Conservation (phyloP, 1,140 invertebrate genomes). For the Temnothorax nylanderi region DNA sequence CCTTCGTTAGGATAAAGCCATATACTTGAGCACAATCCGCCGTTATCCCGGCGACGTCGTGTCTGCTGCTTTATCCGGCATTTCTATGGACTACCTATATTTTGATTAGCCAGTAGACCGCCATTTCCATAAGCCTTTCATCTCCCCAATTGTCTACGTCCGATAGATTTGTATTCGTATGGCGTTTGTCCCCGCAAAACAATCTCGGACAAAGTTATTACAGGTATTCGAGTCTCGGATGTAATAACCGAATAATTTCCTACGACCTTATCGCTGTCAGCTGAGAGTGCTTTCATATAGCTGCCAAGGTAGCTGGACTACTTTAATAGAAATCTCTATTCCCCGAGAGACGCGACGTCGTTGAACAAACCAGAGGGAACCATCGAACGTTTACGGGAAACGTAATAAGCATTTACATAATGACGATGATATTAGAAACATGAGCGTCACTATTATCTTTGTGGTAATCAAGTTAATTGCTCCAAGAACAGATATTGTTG, state of each 20-base stretch:
- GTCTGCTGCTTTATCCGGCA: conserved; percentile 24
- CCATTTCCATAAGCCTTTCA: conserved; percentile 56
- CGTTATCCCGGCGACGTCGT: conserved; percentile 1
- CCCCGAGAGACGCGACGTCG: conserved; percentile 16
- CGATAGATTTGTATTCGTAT: conserved; percentile 50
- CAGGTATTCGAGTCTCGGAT: conserved; percentile 47
- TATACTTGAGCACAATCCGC: not conserved
- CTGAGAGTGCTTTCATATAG: conserved; percentile 31
- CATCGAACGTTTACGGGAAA: not conserved
- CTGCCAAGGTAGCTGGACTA: not conserved
- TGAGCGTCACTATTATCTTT: conserved; percentile 10
- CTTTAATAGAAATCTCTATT: conserved; percentile 52
- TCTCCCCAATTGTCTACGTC: conserved; percentile 46
- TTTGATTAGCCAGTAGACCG: conserved; percentile 44
- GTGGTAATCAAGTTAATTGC: conserved; percentile 49
- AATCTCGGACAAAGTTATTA: conserved; percentile 56
- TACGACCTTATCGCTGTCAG: conserved; percentile 42
- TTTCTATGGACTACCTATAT: conserved; percentile 45
- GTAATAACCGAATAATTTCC: conserved; percentile 53
- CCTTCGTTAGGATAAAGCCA: conserved; percentile 12
- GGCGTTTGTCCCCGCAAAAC: conserved; percentile 32
- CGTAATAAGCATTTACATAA: conserved; percentile 51
- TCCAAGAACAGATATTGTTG: not conserved
- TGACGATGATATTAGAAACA: conserved; percentile 47
- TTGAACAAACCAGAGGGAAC: conserved; percentile 12